Base-by-base conservation (phyloP, 2,888 invertebrate genomes). In the Meghimatium bilineatum region DNA sequence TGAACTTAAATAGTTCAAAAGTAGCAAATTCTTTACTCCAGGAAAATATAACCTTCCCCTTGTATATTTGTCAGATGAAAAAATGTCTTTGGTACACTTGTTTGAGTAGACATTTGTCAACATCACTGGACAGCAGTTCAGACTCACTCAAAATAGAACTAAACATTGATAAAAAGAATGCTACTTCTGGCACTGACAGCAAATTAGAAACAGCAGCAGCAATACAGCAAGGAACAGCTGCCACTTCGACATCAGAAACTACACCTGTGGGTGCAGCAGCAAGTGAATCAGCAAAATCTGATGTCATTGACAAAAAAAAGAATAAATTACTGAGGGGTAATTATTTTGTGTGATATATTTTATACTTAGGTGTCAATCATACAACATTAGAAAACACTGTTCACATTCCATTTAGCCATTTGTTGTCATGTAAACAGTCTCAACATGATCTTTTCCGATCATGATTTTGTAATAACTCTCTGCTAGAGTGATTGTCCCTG, bases 281-380 rank as follows among this genome's bases (percentile, higher is more conserved):
- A 38, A 78, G 63, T 56, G 36, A 38, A 17, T 52, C 14, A 10
- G 1, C 71, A 80, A 44, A 75, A 23, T 67, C 75, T 60, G 82
- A 77, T 34, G 69, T 63, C 17, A 26, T 36, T 20, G 80, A 80
- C 49, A 84, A 80, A 44, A 84, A 80, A 34, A 84, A 84, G 36
- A 84, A 84, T 36, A 84, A 80, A 67, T 29, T 84, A 8, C 72
- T 84, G 0, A 49, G 72, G 56, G 80, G 84, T 84, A 80, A 74
- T 34, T 14, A 32, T 60, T 26, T 63, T 5, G n/a, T 2, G 26
- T 26, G 8, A n/a, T 26, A n/a, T 12, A 63, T 8, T 63, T 23
- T 49, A 49, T 56, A 20, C 3, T 56, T 23, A 3, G 20, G 56
- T 23, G 3, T 6, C 23, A 14, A 23, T 23, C 56, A 56, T 23